These are phyloP conservation scores for Steinernema scapterisci DNA, from an alignment of 2,888 invertebrate genomes.

Conservation along the genomic window DNA sequence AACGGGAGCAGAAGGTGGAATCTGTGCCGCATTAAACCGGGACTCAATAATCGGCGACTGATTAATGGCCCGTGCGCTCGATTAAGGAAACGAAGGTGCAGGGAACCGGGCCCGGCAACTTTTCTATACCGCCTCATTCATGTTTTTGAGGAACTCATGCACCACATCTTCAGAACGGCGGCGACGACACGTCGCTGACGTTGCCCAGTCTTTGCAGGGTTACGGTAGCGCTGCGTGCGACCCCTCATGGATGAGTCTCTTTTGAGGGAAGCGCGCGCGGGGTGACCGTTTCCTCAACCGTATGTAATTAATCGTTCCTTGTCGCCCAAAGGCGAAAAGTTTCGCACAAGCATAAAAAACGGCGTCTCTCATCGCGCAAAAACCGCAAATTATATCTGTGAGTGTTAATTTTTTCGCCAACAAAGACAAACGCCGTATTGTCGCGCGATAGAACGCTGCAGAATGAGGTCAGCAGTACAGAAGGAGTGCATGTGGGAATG, in stretches of 20 bases:
- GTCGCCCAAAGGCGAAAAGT: slow-evolving; percentile 32
- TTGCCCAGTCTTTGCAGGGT: neutral
- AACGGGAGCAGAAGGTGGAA: neutral
- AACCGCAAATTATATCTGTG: slow-evolving; percentile 33
- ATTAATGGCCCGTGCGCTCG: slow-evolving; percentile 21
- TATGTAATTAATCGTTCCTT: slow-evolving; percentile 28
- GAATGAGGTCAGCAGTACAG: slow-evolving; percentile 25
- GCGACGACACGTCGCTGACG: neutral
- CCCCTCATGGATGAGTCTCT: neutral
- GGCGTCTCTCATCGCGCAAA: slow-evolving; percentile 30
- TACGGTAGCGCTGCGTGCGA: slow-evolving; percentile 9
- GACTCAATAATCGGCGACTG: slow-evolving; percentile 3
- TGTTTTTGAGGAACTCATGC: neutral
- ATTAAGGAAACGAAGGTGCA: neutral
- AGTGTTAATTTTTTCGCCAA: slow-evolving; percentile 29
- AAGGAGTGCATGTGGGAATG: slow-evolving; percentile 27
- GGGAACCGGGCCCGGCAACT: neutral
- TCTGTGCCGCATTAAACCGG: neutral
- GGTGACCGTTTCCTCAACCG: slow-evolving; percentile 27
- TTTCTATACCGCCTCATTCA: neutral
- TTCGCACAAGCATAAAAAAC: slow-evolving; percentile 25
- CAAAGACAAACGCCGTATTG: slow-evolving; percentile 33
- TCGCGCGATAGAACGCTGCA: slow-evolving; percentile 27
- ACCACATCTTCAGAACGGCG: neutral
- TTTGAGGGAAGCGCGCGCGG: neutral